Base-by-base conservation (phyloP, 2,888 invertebrate species). In the Panzeria rudis region DNA sequence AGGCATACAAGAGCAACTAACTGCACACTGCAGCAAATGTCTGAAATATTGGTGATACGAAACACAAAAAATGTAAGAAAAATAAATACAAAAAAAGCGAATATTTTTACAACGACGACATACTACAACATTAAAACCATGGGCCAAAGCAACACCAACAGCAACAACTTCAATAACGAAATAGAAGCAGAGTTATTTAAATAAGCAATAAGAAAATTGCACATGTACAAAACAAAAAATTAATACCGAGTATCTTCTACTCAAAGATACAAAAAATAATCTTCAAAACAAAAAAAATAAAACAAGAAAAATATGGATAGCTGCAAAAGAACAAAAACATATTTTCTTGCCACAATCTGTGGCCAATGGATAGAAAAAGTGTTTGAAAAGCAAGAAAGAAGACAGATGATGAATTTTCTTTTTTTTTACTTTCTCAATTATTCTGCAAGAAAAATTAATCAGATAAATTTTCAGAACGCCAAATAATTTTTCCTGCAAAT, bases 1-100 rank as follows among this genome's bases (percentile, higher is more conserved):
- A 77, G 66, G 44, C 13, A 68, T 44, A 38, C 17, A 47, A 76
- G 64, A 44, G 52, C 64, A 76, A 56, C 44, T 29, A 29, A 41
- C 44, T 56, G 13, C 20, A 8, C 13, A 41, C 17, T 47, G 47
- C 64, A 41, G 62, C 41, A 64, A 66, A 66, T 66, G 52, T 64
- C 54, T 76, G 44, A 32, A 76, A 76, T 66, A 68, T 68, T 75
- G 52, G 59, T 61, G 59, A 59, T 59, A 68, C 29, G 11, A 35
- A 23, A 35, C 2, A 47, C 1, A 41, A 5, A 13, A n/a, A 50
- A 44, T 3, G 44, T 6, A 76, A 20, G 11, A 15, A 17, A 77
- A 20, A 41, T 9, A 56, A 8, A n/a, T 38, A 77, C 47, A 23
- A 77, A 59, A 50, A 59, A 59, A 50, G 25, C 32, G n/a, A 68